Evolutionary conservation across 92 coral and sea anemone species (phyloP), one percentile per base, ranked within the genome.

Genomic region (Pocillopora grandis): DNA sequence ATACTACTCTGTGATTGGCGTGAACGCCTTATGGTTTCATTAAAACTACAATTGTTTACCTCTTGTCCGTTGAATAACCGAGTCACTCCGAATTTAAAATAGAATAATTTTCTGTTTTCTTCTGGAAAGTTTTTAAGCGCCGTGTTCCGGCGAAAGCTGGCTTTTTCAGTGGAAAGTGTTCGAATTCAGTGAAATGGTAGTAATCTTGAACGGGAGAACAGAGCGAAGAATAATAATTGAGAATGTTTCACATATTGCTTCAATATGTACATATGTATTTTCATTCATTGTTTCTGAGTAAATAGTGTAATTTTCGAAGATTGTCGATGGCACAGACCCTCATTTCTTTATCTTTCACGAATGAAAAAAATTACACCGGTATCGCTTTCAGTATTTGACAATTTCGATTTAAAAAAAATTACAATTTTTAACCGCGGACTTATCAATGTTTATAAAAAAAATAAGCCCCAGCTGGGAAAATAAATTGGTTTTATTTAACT

Each of bases 391-490:
- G 70, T 21, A 58, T 48, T 59, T 78, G 62, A 60, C 70, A 37
- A 14, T 60, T 71, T 80, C 68, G 76, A 59, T 18, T 59, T 59
- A 71, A 21, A 42, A 42, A 19, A 83, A 83, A 73, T 72, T 75
- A 49, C 78, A 31, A 15, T 48, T 73, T 76, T 66, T 67, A 64
- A 74, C 65, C 73, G 71, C 80, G 74, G 64, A 52, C 73, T 20
- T 63, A 37, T 74, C 72, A 13, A 56, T 52, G 70, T 72, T 71
- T 72, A 37, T 71, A 63, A 35, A 48, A 20, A 27, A 57, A 66
- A 83, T 83, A 73, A 75, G 64, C 86, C 74, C 86, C 86, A 49
- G 62, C 80, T 83, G 86, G n/a, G 86, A 73, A 83, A 83, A 73
- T 83, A 83, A 75, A 83, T 83, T 74, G 86, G 63, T 73, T 83